These are phyloP conservation scores for Vesta saturnalis DNA, from an alignment of 2,888 invertebrate species.

Conservation along the genomic window DNA sequence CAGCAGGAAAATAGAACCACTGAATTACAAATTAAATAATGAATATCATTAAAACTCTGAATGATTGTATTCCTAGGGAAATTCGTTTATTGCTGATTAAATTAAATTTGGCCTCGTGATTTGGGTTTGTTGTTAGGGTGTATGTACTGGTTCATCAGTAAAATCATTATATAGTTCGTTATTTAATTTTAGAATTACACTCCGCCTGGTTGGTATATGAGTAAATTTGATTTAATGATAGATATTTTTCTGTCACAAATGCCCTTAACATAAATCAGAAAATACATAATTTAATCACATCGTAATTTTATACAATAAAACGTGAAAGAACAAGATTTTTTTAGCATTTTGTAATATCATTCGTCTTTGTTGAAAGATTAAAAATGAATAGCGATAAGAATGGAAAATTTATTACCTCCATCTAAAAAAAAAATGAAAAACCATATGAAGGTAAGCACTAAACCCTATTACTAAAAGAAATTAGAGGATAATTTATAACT, in stretches of 20 bases:
- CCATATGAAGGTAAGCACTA: conserved; percentile 7
- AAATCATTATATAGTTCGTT: conserved; percentile 41
- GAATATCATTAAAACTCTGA: conserved; percentile 43
- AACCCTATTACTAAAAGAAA: conserved; percentile 32
- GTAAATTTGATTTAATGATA: conserved; percentile 20
- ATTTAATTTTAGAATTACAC: conserved; percentile 34
- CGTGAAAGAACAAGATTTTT: not conserved
- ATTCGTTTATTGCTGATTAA: conserved; percentile 49
- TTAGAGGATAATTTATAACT: conserved; percentile 39
- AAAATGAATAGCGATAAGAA: conserved; percentile 1
- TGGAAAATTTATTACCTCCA: not conserved
- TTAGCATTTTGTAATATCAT: not conserved
- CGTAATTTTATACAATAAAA: conserved; percentile 1
- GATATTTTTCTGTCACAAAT: conserved; percentile 15
- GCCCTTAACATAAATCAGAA: conserved; percentile 10
- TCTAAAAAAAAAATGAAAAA: not conserved
- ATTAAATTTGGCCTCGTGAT: conserved; percentile 50
- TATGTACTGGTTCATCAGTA: conserved; percentile 46
- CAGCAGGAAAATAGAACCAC: conserved; percentile 42
- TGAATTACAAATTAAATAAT: conserved; percentile 6
- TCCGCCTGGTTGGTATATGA: conserved; percentile 15
- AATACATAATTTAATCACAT: not conserved
- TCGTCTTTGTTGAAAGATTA: not conserved
- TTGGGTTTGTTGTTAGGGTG: conserved; percentile 48
- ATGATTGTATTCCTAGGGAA: conserved; percentile 46